Conservation (phyloP, 1,140 invertebrate genomes). For the Geopemphigus sp. region DNA sequence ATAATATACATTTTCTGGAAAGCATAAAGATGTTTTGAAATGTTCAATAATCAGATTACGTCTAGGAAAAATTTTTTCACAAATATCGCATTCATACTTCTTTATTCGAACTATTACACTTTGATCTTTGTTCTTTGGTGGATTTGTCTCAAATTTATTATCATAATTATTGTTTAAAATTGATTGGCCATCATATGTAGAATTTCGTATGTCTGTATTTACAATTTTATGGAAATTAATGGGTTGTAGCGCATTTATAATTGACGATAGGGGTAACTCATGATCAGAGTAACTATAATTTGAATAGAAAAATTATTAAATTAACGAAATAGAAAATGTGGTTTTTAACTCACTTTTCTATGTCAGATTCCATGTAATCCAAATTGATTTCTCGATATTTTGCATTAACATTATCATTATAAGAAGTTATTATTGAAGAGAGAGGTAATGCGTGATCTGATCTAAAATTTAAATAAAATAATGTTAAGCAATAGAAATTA, state of each 20-base stretch:
- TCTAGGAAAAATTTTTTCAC: neutral
- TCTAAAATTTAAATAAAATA: neutral
- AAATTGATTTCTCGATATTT: neutral
- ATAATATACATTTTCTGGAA: neutral
- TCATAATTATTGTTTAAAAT: neutral
- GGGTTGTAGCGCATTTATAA: neutral
- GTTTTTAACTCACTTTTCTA: constrained; percentile 22
- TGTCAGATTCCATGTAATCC: neutral
- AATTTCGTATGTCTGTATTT: neutral
- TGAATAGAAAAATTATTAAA: constrained; percentile 8
- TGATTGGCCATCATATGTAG: neutral
- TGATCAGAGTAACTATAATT: constrained; percentile 11
- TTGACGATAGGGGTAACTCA: constrained; percentile 38
- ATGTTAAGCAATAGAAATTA: neutral
- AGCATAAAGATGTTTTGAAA: constrained; percentile 30
- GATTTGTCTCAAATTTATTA: neutral
- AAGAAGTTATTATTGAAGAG: neutral
- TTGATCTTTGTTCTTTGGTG: neutral
- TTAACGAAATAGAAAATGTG: neutral
- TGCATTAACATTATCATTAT: neutral
- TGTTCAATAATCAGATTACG: constrained; percentile 16
- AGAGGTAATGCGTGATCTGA: neutral
- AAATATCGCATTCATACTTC: constrained; percentile 25
- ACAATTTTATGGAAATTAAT: neutral
- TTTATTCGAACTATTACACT: neutral